phyloP scores from a whole-genome alignment of 2,113 vertebrate genomes.

The Vanacampus margaritifer region DNA sequence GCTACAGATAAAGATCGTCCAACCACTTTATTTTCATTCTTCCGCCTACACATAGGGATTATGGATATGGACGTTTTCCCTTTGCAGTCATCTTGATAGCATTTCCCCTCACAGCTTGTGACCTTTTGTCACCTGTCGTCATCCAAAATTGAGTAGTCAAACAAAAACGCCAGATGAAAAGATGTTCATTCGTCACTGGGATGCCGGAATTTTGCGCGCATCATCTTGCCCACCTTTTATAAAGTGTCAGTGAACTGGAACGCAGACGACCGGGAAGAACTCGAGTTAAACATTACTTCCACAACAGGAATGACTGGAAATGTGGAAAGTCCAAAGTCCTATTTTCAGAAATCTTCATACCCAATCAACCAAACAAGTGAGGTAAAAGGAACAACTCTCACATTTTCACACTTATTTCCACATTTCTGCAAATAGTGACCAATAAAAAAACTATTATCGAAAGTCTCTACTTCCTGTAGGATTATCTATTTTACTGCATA shows the following conservation, averaged over 20 bases:
- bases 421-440: no score
- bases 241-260: not conserved
- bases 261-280: not conserved
- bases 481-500: no score
- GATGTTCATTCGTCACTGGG: slow-evolving; percentile 50
- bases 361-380: no score
- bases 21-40: not conserved
- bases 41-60: slow-evolving; percentile 5
- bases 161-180: slow-evolving; percentile 61
- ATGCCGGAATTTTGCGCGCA: slow-evolving; percentile 53
- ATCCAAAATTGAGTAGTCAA: slow-evolving; percentile 55
- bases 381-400: no score
- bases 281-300: not conserved
- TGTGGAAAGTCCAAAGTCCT: not conserved
- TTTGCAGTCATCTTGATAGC: slow-evolving; percentile 37
- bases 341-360: not conserved
- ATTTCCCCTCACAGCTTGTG: slow-evolving; percentile 39
- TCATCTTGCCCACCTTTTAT: slow-evolving; percentile 18
- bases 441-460: no score
- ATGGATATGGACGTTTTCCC: slow-evolving; percentile 42
- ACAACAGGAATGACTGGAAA: not conserved
- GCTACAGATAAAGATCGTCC: slow-evolving; percentile 34
- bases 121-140: slow-evolving; percentile 57
- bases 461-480: no score
- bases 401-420: no score